Evolutionary conservation across 1,140 invertebrate genomes (phyloP).

Genomic region (Bombus ignitus): DNA sequence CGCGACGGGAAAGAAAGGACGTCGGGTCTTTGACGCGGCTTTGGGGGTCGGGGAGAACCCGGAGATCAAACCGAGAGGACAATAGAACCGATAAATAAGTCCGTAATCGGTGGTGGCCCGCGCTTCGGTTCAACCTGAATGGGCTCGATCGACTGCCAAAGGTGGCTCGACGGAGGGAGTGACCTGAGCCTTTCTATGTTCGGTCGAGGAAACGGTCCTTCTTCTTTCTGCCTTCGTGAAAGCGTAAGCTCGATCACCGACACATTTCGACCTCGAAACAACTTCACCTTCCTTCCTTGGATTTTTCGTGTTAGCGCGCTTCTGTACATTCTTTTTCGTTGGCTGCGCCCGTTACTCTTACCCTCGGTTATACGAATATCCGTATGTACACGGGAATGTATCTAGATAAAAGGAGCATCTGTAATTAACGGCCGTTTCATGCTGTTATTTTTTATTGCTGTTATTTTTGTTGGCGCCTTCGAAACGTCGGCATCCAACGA

Average conservation of each 20-base stretch:
- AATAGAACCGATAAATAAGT: slow-evolving; percentile 71
- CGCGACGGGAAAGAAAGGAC: slow-evolving; percentile 56
- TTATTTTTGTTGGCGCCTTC: slow-evolving; percentile 14
- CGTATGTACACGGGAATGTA: slow-evolving; percentile 13
- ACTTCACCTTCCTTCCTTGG: slow-evolving; percentile 14
- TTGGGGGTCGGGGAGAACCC: background rate
- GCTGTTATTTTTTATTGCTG: background rate
- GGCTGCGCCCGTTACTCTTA: slow-evolving; percentile 3
- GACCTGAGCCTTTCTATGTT: background rate
- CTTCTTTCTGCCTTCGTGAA: background rate
- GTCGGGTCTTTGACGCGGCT: slow-evolving; percentile 46
- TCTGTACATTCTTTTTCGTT: slow-evolving; percentile 17
- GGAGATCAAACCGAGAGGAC: slow-evolving; percentile 39
- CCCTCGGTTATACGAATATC: slow-evolving; percentile 32
- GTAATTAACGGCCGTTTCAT: slow-evolving; percentile 53
- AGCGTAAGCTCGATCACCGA: slow-evolving; percentile 38
- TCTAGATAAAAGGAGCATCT: slow-evolving; percentile 35
- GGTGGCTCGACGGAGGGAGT: slow-evolving; percentile 24
- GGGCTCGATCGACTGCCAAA: slow-evolving; percentile 59
- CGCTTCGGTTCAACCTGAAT: slow-evolving; percentile 41
- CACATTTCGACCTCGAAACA: slow-evolving; percentile 31
- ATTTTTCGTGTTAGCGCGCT: slow-evolving; percentile 19
- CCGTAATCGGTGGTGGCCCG: slow-evolving; percentile 65
- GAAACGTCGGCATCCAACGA: background rate
- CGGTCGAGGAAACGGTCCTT: slow-evolving; percentile 39